Percentiles rank a stretch among this genome's conserved stretches.
Conservation (phyloP, 2,888 invertebrate species). For the Stictocephala bisonia region DNA sequence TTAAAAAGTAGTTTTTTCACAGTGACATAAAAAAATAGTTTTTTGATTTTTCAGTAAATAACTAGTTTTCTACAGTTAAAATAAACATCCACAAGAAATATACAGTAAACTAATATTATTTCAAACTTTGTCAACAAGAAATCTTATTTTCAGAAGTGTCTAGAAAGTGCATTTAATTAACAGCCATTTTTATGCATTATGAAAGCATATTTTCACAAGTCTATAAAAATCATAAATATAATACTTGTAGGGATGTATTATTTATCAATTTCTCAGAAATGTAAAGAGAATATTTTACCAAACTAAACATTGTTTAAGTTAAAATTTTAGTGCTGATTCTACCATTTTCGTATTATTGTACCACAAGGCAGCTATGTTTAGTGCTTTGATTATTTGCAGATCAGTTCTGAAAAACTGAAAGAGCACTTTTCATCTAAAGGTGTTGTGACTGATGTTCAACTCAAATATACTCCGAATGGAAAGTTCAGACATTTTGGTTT, state of each 20-base stretch:
- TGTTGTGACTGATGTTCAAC: constrained; percentile 90
- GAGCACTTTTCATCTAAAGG: constrained; percentile 84
- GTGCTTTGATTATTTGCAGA: constrained; percentile 69
- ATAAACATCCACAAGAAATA: no score
- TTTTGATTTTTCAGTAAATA: no score
- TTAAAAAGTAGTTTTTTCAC: no score
- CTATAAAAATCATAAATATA: not conserved
- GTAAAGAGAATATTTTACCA: not conserved
- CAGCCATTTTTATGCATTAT: no score
- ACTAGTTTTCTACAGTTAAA: no score
- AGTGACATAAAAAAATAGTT: no score
- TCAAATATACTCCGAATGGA: constrained; percentile 93
- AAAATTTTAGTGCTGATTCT: no score
- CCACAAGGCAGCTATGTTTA: constrained; percentile 7
- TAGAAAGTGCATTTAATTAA: not conserved
- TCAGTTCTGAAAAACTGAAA: constrained; percentile 80
- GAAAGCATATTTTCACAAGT: no score
- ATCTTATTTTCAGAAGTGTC: no score
- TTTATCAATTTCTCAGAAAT: not conserved
- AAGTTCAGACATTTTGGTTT: constrained; percentile 95
- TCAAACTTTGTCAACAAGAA: no score
- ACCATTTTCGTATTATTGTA: constrained; percentile 23
- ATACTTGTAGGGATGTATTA: no score
- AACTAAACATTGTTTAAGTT: not conserved
- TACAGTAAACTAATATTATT: no score